A percentile compares a stretch with the other conserved stretches of the same genome.
Evolutionary conservation across 2,888 invertebrate genomes (phyloP).

Genomic region (Tinea pellionella): DNA sequence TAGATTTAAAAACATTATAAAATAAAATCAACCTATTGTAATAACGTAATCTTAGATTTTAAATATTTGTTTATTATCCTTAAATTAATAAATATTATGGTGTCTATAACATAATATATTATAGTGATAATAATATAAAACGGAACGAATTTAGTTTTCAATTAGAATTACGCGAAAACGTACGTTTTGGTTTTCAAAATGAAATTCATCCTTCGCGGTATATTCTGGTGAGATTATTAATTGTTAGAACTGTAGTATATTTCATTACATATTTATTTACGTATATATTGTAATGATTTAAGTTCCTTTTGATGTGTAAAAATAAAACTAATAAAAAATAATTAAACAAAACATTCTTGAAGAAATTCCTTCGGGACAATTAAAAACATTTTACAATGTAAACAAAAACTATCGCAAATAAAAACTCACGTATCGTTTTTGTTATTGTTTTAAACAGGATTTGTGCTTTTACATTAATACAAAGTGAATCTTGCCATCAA

Average conservation of each 20-base stretch:
- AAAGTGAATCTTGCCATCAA: not conserved
- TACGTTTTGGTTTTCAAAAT: not conserved
- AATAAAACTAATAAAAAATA: no score
- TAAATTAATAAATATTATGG: not conserved
- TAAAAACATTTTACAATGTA: no score
- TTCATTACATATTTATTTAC: no score
- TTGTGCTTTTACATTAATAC: not conserved
- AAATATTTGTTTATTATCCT: not conserved
- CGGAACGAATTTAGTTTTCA: not conserved
- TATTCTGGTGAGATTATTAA: not conserved
- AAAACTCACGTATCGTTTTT: not conserved
- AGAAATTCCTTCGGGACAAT: no score
- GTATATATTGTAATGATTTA: no score
- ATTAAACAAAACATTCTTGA: no score
- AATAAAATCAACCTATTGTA: no score
- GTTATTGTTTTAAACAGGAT: slow-evolving; percentile 5
- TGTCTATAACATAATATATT: not conserved
- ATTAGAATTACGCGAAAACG: not conserved
- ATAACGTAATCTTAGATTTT: no score
- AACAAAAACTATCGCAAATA: not conserved
- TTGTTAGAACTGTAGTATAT: no score
- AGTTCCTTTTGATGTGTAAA: no score
- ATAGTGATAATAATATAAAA: not conserved
- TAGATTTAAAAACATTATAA: no score
- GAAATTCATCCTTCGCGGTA: not conserved